Evolutionary conservation across 2,888 invertebrate species (phyloP), one percentile per base, ranked within the genome.

Genomic region (Amiota minor): DNA sequence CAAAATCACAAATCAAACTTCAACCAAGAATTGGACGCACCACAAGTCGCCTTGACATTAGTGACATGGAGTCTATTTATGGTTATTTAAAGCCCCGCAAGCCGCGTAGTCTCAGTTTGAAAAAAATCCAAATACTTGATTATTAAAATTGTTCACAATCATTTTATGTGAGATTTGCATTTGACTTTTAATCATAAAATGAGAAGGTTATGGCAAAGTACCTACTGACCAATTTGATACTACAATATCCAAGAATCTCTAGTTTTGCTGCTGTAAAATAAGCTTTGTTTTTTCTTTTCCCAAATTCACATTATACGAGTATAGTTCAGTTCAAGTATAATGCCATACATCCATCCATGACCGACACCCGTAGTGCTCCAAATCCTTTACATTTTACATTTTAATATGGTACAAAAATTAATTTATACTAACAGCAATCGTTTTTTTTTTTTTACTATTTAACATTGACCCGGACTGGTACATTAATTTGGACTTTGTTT

Each of bases 41-140:
- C 75, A 80, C 83, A 76, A 88, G 82, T 79, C 87, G 89, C 78
- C 79, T 87, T 79, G 89, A 89, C 80, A 81, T 84, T 77, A 88
- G 87, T 83, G 89, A 90, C 82, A 87, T 90, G 89, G 89, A 89
- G 79, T 89, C 89, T 76, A 89, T 89, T 85, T 89, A 89, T 82
- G 89, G 89, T 74, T 90, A 89, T 81, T 82, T 89, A 68, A 90
- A 90, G 80, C 89, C 89, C 20, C 89, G 89, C 78, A 89, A 89
- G 77, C 86, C 88, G 75, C 88, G 89, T 76, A 89, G 88, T 80
- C 87, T 90, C 69, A 89, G 89, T 76, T 80, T 89, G 75, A 89
- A 89, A 82, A 87, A 88, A 83, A 87, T 89, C 74, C 88, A 88
- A 83, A 89, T 89, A 82, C 87, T 88, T 75, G 89, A 89, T 81